A percentile compares a stretch with the other conserved stretches of the same genome.
phyloP scores from a whole-genome alignment of 2,797 vertebrate species.

The Aldrovandia affinis region DNA sequence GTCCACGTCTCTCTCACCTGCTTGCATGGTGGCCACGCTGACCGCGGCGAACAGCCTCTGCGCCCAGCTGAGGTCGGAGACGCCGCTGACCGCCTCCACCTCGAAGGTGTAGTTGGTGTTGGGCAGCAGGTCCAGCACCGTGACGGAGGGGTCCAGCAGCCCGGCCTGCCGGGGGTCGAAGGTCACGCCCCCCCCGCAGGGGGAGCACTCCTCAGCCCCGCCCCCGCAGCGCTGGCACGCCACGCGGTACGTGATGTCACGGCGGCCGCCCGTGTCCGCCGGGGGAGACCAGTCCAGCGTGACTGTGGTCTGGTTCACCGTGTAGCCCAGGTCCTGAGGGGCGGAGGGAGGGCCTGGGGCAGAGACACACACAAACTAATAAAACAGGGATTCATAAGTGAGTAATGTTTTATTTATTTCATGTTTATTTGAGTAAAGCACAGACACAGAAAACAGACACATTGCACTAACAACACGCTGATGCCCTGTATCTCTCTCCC shows the following conservation, averaged over 20 bases:
- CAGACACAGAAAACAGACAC: too few relatives aligned
- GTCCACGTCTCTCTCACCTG: conserved; percentile 78
- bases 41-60: conserved; percentile 96
- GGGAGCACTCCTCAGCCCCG: conserved; percentile 92
- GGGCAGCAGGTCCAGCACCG: conserved; percentile 88
- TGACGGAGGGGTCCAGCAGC: conserved; percentile 91
- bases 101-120: conserved; percentile 98
- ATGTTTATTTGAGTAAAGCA: too few relatives aligned
- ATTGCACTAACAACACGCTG: too few relatives aligned
- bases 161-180: conserved; percentile 90
- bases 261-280: conserved; percentile 90
- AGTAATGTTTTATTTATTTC: not conserved
- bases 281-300: conserved; percentile 95
- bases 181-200: conserved; percentile 90
- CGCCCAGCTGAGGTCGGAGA: conserved; percentile 93
- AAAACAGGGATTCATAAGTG: not conserved
- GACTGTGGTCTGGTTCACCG: conserved; percentile 97
- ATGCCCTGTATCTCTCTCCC: too few relatives aligned
- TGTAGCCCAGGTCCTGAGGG: conserved; percentile 97
- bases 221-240: conserved; percentile 92
- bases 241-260: conserved; percentile 92
- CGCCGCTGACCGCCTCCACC: conserved; percentile 97
- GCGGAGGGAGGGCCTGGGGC: conserved; percentile 92
- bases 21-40: conserved; percentile 94
- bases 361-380: not conserved